Evolutionary conservation across 2,797 vertebrate species (phyloP).

Genomic region (Channallabes apus): DNA sequence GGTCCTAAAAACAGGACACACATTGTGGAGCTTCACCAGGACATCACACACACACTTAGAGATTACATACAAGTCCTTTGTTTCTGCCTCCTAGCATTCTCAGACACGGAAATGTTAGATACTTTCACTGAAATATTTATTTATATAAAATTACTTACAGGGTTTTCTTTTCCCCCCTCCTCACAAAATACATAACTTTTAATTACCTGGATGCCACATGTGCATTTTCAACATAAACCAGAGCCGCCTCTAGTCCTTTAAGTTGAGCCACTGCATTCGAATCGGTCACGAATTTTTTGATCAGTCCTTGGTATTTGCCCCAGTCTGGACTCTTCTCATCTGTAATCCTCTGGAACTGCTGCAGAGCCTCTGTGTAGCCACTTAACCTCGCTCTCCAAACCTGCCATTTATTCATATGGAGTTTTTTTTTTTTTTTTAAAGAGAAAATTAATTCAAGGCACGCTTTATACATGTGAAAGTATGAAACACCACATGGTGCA

Average conservation of each 20-base stretch:
- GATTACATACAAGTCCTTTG: too few species aligned
- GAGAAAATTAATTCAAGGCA: neutral
- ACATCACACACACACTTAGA: neutral
- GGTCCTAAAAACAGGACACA: conserved; percentile 74
- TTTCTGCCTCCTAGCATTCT: neutral
- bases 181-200: too few species aligned
- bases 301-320: conserved; percentile 91
- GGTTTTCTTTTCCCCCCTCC: too few species aligned
- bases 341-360: conserved; percentile 89
- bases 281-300: conserved; percentile 96
- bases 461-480: too few species aligned
- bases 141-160: neutral
- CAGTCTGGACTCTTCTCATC: conserved; percentile 97
- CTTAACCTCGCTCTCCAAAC: conserved; percentile 95
- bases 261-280: conserved; percentile 95
- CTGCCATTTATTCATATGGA: conserved; percentile 59
- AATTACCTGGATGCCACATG: conserved; percentile 92
- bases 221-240: conserved; percentile 87
- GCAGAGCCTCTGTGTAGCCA: conserved; percentile 94
- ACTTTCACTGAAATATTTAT: neutral
- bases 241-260: conserved; percentile 92
- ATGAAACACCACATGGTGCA: too few species aligned
- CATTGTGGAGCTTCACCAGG: neutral
- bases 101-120: neutral
- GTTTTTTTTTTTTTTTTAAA: neutral